Base-by-base conservation (phyloP, 2,888 invertebrate species). In the Tanypteryx hageni region DNA sequence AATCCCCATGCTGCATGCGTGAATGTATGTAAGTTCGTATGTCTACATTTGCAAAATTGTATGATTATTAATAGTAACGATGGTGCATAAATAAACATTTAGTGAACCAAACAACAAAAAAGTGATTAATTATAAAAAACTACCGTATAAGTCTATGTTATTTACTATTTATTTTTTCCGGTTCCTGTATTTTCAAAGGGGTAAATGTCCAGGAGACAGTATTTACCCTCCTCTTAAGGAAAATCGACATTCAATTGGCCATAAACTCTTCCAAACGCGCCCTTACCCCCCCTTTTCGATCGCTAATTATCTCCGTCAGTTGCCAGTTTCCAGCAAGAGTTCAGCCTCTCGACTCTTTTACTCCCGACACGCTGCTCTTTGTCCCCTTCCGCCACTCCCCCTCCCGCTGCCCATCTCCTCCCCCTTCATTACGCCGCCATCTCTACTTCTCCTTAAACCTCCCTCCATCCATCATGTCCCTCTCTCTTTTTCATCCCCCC, bases 201-300 rank as follows among this genome's bases (percentile, higher is more conserved):
- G 44, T 3, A 76, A 76, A 27, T 27, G 27, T 18, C n/a, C 8
- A 0, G 68, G 9, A 68, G 10, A 18, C 68, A 68, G 27, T 27
- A 76, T 76, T 27, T 27, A 76, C n/a, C 76, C 76, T 22, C 27
- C 22, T 18, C 76, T 11, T 76, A 76, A 76, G 76, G 22, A 76
- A 76, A 76, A 76, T 76, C 76, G 76, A 76, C 76, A 76, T 76
- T 76, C 76, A 27, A 76, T 76, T 27, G 76, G 27, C 76, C 22
- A 76, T 76, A n/a, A 68, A 68, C 68, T n/a, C 68, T 22, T 68
- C 11, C 76, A 5, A 5, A 44, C 44, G 44, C 44, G 44, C 44
- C 11, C 10, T 10, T 11, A 11, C 22, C 76, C 11, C n/a, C 76
- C 76, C 22, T 76, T 10, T n/a, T 22, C 76, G 9, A 76, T 76